phyloP scores from a whole-genome alignment of 2,797 vertebrate species.

The Anguilla marmorata region DNA sequence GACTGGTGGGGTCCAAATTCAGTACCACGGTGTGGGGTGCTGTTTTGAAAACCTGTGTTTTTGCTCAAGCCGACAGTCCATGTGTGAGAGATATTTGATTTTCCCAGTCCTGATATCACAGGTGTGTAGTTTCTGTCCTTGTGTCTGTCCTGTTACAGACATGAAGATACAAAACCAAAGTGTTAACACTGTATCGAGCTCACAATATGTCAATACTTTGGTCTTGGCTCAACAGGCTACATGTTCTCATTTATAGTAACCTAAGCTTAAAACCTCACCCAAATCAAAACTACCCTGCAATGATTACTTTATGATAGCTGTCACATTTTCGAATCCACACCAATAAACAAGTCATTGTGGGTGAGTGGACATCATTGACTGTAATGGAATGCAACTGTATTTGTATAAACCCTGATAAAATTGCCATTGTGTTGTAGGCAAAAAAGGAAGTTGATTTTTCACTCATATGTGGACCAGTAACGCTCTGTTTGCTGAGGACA shows the following conservation, averaged over 20 bases:
- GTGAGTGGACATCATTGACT: background rate
- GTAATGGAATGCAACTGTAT: background rate
- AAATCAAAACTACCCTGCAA: background rate
- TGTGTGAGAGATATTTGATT: background rate
- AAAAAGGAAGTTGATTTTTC: background rate
- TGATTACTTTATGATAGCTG: background rate
- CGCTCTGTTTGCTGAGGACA: background rate
- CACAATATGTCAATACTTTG: background rate
- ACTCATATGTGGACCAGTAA: background rate
- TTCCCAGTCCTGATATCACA: background rate
- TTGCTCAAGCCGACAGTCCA: background rate
- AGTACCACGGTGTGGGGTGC: background rate
- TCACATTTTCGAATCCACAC: background rate
- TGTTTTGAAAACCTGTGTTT: background rate
- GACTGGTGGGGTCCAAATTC: background rate
- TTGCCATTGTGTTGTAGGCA: background rate
- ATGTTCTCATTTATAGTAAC: background rate
- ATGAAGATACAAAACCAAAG: background rate
- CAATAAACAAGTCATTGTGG: background rate
- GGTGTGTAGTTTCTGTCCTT: background rate
- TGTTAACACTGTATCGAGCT: background rate
- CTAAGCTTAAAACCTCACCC: background rate
- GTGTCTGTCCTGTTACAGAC: background rate
- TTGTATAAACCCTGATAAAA: background rate
- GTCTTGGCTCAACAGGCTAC: background rate